Conservation (phyloP, 2,113 vertebrate species). For the Apus apus region DNA sequence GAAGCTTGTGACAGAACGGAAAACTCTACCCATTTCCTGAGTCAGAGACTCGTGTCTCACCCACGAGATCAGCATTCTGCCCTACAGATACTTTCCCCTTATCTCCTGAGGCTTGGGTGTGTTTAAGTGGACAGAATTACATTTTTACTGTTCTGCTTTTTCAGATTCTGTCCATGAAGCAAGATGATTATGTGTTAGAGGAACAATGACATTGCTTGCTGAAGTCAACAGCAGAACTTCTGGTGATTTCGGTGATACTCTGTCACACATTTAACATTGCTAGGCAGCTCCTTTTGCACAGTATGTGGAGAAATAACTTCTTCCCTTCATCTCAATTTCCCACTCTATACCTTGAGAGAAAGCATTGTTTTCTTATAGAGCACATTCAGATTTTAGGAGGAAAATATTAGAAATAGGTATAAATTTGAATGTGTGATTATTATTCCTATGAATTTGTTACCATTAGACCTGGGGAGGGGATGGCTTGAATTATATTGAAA, state of each 20-base stretch:
- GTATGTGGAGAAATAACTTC: not conserved
- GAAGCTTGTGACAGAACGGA: not conserved
- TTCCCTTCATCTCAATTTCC: not conserved
- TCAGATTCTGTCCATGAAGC: not conserved
- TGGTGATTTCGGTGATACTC: not conserved
- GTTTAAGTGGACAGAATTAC: not conserved
- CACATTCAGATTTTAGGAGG: not conserved
- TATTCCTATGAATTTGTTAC: not conserved
- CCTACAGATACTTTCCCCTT: not conserved
- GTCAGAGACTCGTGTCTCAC: not conserved
- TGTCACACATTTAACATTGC: not conserved
- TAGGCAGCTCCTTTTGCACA: not conserved
- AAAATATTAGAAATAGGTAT: not conserved
- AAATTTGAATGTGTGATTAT: not conserved
- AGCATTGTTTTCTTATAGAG: not conserved
- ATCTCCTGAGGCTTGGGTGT: not conserved
- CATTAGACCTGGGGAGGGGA: not conserved
- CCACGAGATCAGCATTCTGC: not conserved
- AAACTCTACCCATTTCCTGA: not conserved
- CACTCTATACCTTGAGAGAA: not conserved
- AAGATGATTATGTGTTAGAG: not conserved
- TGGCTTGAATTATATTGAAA: not conserved
- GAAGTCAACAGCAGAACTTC: not conserved
- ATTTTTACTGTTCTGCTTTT: slow-evolving; percentile 22
- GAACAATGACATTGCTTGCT: not conserved